Evolutionary conservation across 2,888 invertebrate genomes (phyloP), one percentile per base, ranked within the genome.

Genomic region (Phasia obesa): DNA sequence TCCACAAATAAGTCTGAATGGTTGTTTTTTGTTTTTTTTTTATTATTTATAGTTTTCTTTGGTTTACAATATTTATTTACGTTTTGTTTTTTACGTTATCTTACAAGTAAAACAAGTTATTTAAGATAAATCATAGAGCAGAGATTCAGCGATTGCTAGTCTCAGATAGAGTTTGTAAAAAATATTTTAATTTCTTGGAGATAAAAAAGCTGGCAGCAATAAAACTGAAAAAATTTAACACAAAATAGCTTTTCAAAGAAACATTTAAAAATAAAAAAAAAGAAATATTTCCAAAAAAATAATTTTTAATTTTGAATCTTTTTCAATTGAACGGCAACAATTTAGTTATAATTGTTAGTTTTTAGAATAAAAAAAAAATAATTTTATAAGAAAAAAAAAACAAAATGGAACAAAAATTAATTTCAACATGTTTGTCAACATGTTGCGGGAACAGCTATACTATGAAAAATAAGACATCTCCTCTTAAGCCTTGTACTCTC

Each of bases 71-170:
- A 55, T 64, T 38, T 57, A 27, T 65, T 42, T 38, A 13, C 17
- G 19, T 67, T 47, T 59, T 25, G 15, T 53, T 67, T 60, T 59
- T 67, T 38, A 53, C 27, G 31, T 74, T 76, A 65, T 78, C 53
- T 78, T 74, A 49, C 73, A 65, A 69, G 81, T 57, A 62, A 70
- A 82, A 78, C 82, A 69, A 74, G 78, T 82, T 74, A 59, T 74
- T 69, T 78, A 53, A 74, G 82, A 82, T 82, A 82, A 82, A 82
- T 82, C 78, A 74, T 70, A 74, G 67, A 65, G 55, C n/a, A n/a
- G n/a, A n/a, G n/a, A n/a, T n/a, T n/a, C n/a, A n/a, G n/a, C 35
- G 13, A 55, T 38, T 47, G 25, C 27, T 44, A 55, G 44, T 60
- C 49, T 69, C 53, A 64, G 17, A 19, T 57, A 59, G 59, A 78